A percentile compares a stretch with the other conserved stretches of the same genome.
Conservation (phyloP, 2,888 invertebrate species). For the Aspidiotus destructor region DNA sequence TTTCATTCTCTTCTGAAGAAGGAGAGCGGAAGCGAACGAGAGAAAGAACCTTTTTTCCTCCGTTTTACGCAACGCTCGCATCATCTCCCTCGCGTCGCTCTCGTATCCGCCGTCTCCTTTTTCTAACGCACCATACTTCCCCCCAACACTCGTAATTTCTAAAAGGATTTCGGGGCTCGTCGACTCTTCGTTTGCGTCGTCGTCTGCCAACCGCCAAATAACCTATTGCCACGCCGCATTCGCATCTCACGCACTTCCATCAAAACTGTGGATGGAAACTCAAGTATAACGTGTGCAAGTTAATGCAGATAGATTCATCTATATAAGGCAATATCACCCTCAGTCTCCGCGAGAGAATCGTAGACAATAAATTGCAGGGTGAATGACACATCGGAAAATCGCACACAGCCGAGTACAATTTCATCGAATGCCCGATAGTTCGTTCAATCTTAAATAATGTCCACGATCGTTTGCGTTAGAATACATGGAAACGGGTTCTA, state of each 20-base stretch:
- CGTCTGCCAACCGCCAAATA: not conserved
- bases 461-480: no score
- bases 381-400: no score
- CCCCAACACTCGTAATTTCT: not conserved
- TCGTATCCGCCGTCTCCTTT: not conserved
- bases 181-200: not conserved
- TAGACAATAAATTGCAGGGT: no score
- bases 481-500: no score
- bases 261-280: no score
- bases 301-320: no score
- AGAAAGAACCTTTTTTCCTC: constrained; percentile 6
- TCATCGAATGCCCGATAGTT: no score
- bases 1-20: constrained; percentile 9
- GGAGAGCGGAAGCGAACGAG: not conserved
- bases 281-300: no score
- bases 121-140: not conserved
- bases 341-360: no score
- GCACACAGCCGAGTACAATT: no score
- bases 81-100: not conserved
- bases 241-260: not conserved
- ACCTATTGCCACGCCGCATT: not conserved
- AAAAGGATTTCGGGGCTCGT: not conserved
- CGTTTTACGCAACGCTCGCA: not conserved
- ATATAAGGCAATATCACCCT: no score
- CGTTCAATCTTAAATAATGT: no score